phyloP scores from a whole-genome alignment of 1,140 invertebrate genomes.

The Anastrepha ludens region DNA sequence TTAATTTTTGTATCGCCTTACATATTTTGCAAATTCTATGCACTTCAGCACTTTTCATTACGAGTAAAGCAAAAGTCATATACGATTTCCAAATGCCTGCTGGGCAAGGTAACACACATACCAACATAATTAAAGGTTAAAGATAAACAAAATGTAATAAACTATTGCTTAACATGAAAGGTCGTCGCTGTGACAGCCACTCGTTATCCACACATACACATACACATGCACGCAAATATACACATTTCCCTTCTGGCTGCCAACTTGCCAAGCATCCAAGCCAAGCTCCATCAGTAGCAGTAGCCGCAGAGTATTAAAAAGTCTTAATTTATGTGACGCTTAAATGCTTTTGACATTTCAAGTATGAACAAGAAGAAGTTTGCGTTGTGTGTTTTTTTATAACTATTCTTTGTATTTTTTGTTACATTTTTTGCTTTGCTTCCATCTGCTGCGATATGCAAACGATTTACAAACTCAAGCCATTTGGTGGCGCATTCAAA shows the following conservation, averaged over 20 bases:
- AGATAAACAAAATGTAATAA: slow-evolving; percentile 10
- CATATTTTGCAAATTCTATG: neutral
- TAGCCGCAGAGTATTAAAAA: neutral
- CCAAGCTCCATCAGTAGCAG: neutral
- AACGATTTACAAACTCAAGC: neutral
- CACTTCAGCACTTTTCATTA: too few species aligned
- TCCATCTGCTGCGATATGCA: slow-evolving; percentile 1
- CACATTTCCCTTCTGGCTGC: neutral
- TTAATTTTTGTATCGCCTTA: too few species aligned
- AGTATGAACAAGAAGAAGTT: neutral
- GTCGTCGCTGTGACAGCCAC: neutral
- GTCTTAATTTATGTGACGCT: slow-evolving; percentile 42
- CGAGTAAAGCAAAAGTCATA: too few species aligned
- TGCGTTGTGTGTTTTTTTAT: neutral
- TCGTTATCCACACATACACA: neutral
- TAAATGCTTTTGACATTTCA: slow-evolving; percentile 29
- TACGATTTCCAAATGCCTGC: neutral
- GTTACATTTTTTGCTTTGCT: neutral
- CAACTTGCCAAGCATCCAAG: neutral
- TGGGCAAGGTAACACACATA: neutral
- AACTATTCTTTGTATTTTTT: neutral
- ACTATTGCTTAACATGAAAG: neutral
- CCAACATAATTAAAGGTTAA: neutral
- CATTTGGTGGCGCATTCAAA: neutral
- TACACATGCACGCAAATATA: neutral